Evolutionary conservation across 2,888 invertebrate species (phyloP), one percentile per base, ranked within the genome.

Genomic region (Gibbula magus): DNA sequence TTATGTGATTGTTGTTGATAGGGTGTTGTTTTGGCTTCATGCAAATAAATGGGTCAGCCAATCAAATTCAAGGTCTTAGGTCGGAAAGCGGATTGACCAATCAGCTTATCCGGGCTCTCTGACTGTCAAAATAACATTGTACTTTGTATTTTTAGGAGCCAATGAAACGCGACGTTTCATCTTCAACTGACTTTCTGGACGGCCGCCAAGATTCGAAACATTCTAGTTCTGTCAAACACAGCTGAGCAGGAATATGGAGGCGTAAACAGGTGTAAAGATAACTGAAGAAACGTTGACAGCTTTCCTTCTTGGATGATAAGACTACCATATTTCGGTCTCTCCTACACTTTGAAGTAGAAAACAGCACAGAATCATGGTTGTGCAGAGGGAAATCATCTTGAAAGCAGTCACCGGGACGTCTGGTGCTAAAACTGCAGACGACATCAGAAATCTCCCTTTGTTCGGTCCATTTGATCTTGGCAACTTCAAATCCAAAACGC

Each of bases 141-240:
- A 10, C 25, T 29, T 61, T 61, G 22, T 61, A 61, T 61, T 61
- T 61, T 29, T 61, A 61, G 61, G 61, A 61, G 22, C 61, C 61
- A 61, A 61, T 61, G 61, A 61, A 61, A 61, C 25, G 0, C 25
- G 61, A 18, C 18, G 25, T 61, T 61, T 25, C 61, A 61, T 16
- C 25, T 18, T 16, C 25, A 61, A 61, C 61, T 61, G 61, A 61
- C 29, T 61, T 74, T 39, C 74, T 74, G 74, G 74, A 39, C 51
- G 20, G 74, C 74, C 74, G 74, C 74, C 74, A 74, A 74, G 51
- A 74, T 74, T 74, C 74, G 51, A 74, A 74, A 51, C 29, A 61
- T 61, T 51, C 13, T 8, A 74, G 39, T 45, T 45, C 74, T 74
- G 74, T 74, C 74, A 74, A 74, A 73, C 70, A 25, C 74, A 74